phyloP scores from a whole-genome alignment of 2,113 vertebrate genomes.

The Myrmecobius fasciatus region DNA sequence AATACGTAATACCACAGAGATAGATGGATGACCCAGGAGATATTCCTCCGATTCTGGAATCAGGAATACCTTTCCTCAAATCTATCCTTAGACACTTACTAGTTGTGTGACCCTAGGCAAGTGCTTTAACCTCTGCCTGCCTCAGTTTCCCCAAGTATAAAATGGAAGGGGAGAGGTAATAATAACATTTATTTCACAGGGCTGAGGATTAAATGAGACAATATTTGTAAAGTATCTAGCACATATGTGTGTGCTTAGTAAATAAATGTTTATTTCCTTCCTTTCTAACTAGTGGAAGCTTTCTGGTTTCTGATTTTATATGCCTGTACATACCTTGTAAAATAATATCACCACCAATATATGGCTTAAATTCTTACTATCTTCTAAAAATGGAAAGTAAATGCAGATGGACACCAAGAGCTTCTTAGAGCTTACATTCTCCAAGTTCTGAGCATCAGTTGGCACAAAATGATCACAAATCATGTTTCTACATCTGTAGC shows the following conservation, averaged over 20 bases:
- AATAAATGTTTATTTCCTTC: neutral
- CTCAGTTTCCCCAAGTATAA: neutral
- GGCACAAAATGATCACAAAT: neutral
- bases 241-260: neutral
- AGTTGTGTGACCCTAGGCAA: neutral
- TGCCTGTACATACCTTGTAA: neutral
- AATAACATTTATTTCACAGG: neutral
- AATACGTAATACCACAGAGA: neutral
- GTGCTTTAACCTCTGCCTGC: neutral
- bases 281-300: neutral
- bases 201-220: neutral
- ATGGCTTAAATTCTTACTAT: neutral
- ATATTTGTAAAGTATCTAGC: neutral
- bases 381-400: neutral
- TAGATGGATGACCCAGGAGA: neutral
- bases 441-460: neutral
- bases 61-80: neutral
- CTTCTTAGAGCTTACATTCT: neutral
- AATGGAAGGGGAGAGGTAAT: neutral
- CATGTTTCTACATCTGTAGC: neutral
- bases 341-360: neutral
- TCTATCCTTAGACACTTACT: neutral
- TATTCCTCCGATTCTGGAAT: neutral
- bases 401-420: neutral
- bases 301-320: neutral